Percentiles rank a stretch among this genome's conserved stretches.
These are phyloP conservation scores for Chrysomela aeneicollis DNA, from an alignment of 2,888 invertebrate genomes.

Conservation along the genomic window DNA sequence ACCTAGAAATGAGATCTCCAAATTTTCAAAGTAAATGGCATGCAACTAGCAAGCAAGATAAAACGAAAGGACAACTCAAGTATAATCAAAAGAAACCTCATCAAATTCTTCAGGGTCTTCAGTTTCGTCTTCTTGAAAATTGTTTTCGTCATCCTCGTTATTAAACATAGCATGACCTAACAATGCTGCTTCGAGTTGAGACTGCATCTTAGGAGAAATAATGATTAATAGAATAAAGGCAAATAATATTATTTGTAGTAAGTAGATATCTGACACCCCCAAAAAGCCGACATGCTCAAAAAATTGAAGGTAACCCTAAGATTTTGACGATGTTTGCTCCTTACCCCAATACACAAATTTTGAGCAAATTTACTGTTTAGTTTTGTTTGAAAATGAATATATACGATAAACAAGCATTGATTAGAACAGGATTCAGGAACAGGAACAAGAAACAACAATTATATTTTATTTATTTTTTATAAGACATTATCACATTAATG, in stretches of 20 bases:
- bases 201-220: conserved; percentile 59
- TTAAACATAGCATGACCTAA: conserved; percentile 59
- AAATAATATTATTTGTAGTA: conserved; percentile 36
- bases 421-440: no score
- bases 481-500: no score
- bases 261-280: conserved; percentile 37
- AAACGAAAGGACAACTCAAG: conserved; percentile 39
- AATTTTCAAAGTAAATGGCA: conserved; percentile 25
- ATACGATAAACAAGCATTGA: no score
- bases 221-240: conserved; percentile 43
- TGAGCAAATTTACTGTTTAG: neutral
- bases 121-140: conserved; percentile 65
- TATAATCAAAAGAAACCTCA: conserved; percentile 59
- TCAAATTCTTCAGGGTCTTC: conserved; percentile 68
- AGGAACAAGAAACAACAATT: no score
- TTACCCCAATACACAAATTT: neutral
- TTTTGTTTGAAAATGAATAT: no score
- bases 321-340: neutral
- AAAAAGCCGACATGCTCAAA: conserved; percentile 42
- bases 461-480: no score
- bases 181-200: conserved; percentile 61
- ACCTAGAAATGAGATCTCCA: conserved; percentile 13
- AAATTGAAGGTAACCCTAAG: conserved; percentile 25
- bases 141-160: conserved; percentile 60
- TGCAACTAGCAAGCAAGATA: conserved; percentile 35